These are phyloP conservation scores for Rhodinocichla rosea DNA, from an alignment of 2,113 vertebrate species.

Conservation along the genomic window DNA sequence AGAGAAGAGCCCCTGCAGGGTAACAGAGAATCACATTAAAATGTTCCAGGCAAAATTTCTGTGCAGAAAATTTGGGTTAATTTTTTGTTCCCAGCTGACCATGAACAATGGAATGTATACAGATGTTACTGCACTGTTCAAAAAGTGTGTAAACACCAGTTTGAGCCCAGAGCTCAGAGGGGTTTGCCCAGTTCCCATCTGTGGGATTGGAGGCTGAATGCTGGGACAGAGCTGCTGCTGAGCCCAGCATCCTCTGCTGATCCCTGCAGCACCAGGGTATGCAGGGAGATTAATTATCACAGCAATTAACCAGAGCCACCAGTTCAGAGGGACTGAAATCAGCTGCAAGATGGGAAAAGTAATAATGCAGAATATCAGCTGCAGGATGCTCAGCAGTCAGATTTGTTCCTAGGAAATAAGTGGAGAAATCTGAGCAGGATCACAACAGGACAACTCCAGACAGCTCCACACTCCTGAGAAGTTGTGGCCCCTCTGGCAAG, in stretches of 20 bases:
- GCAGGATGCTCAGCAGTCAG: background rate
- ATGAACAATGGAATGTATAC: background rate
- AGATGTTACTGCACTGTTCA: background rate
- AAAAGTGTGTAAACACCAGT: background rate
- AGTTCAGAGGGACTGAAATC: background rate
- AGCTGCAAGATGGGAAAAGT: background rate
- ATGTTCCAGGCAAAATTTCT: background rate
- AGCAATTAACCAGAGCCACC: background rate
- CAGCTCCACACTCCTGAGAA: background rate
- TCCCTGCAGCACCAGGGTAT: background rate
- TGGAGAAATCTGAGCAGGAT: background rate
- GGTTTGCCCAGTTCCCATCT: background rate
- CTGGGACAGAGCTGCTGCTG: background rate
- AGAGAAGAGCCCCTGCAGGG: fast-evolving
- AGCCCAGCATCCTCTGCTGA: background rate
- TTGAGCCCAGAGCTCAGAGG: background rate
- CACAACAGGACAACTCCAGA: background rate
- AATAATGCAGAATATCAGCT: background rate
- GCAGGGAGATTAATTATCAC: background rate
- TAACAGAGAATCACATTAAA: fast-evolving
- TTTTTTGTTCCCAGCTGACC: background rate
- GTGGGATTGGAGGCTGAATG: background rate
- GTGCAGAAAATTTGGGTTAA: background rate
- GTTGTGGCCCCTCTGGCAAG: background rate
- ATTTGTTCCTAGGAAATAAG: background rate